A percentile compares a stretch with the other conserved stretches of the same genome.
phyloP scores from a whole-genome alignment of 2,797 vertebrate species.

The Passerculus sandwichensis region DNA sequence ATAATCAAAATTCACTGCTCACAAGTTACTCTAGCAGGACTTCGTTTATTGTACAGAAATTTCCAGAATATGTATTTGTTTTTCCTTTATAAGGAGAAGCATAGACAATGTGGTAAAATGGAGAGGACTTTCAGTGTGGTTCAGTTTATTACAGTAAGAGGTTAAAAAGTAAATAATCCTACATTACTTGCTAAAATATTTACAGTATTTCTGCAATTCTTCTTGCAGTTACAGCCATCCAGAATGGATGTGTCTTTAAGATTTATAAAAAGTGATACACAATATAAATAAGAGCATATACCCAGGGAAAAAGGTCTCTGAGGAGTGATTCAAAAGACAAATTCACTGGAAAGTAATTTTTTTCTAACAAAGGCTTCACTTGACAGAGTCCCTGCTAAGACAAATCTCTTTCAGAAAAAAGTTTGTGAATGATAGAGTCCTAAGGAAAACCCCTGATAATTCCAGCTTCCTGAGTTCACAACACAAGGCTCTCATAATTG shows the following conservation, averaged over 20 bases:
- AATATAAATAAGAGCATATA: neutral
- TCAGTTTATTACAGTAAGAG: neutral
- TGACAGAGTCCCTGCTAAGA: neutral
- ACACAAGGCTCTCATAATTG: neutral
- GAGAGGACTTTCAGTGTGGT: neutral
- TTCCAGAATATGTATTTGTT: neutral
- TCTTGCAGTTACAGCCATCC: neutral
- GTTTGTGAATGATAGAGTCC: neutral
- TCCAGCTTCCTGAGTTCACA: conserved; percentile 1
- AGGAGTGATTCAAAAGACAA: neutral
- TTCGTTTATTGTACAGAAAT: neutral
- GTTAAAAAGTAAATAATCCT: neutral
- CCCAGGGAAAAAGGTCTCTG: neutral
- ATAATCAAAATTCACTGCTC: neutral
- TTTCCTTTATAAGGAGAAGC: neutral
- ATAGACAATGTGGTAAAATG: neutral
- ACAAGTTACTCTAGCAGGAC: neutral
- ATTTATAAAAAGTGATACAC: neutral
- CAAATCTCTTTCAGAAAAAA: conserved; percentile 5
- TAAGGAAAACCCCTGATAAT: conserved; percentile 15
- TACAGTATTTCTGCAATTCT: neutral
- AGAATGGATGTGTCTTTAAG: neutral
- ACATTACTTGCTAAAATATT: neutral
- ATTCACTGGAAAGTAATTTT: neutral
- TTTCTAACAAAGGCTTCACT: neutral